A percentile compares a stretch with the other conserved stretches of the same genome.
Evolutionary conservation across 1,140 invertebrate genomes (phyloP).

Genomic region (Drosophila micromelanica): DNA sequence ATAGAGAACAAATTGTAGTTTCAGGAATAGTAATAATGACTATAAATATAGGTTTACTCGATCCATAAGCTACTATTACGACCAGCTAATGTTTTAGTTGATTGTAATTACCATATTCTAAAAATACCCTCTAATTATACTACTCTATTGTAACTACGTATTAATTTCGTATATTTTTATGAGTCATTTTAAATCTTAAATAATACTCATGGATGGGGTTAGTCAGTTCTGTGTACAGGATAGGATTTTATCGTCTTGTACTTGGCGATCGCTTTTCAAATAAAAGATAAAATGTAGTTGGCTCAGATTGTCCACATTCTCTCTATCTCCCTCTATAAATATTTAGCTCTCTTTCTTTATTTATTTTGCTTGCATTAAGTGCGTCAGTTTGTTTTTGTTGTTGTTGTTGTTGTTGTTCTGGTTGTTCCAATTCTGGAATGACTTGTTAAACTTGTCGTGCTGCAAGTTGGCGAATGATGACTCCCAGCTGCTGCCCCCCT

Average conservation of each 20-base stretch:
- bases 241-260: too few relatives aligned
- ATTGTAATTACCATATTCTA: too few relatives aligned
- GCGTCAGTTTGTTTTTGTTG: constrained; percentile 38
- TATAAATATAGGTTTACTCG: too few relatives aligned
- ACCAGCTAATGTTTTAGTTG: too few relatives aligned
- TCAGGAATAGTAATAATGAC: too few relatives aligned
- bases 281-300: constrained; percentile 19
- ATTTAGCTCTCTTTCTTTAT: constrained; percentile 16
- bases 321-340: not conserved
- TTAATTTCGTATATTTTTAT: too few relatives aligned
- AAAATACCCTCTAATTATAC: too few relatives aligned
- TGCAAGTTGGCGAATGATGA: constrained; percentile 15
- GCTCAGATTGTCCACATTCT: not conserved
- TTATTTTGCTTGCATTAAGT: constrained; percentile 8
- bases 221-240: not conserved
- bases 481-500: constrained; percentile 23
- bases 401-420: constrained; percentile 33
- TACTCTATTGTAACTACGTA: too few relatives aligned
- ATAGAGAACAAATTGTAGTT: too few relatives aligned
- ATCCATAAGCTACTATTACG: too few relatives aligned
- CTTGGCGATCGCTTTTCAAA: not conserved
- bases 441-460: constrained; percentile 72
- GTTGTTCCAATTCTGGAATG: constrained; percentile 74
- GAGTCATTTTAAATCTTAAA: too few relatives aligned
- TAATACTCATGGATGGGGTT: not conserved